Evolutionary conservation across 2,113 vertebrate genomes (phyloP), one percentile per base, ranked within the genome.

Genomic region (Marcusenius ussheri): DNA sequence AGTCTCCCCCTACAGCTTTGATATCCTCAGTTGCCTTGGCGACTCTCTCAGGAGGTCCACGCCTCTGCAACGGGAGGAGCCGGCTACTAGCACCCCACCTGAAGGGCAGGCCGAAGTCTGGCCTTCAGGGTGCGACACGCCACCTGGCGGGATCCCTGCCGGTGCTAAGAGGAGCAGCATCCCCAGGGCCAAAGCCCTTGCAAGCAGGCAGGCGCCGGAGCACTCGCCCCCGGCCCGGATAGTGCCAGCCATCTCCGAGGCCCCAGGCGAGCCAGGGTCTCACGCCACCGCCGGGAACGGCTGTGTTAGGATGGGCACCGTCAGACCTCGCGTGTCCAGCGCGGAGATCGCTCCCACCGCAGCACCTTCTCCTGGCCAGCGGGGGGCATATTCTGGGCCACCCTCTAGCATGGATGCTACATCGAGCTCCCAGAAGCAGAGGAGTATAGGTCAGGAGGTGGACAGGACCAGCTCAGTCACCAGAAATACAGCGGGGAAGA

Each of bases 1-100:
- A 42, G 87, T 90, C 35, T 94, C 92, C 45, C 93, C 94, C 11
- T 94, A 91, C 3, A 95, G 93, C 83, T 93, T 96, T 88, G 93
- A 96, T 77, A 86, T 95, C 70, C 94, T 92, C 0, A 91, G 42
- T 85, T 93, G 93, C 90, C 90, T 92, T 87, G 91, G 58, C 46
- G 89, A 50, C 87, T 93, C 93, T 47, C 89, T 89, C 27, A 91
- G 47, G 88, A 56, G 17, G 77, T 46, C 70, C 39, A 83, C 53
- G 24, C 70, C 51, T 47, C 53, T n/a, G 85, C 91, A 84, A 7
- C 47, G 62, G 19, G 13, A 39, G 42, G 88, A 91, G 19, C 15
- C 7, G 3, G 80, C 46, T 88, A 51, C 77, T 10, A 56, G 51
- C 11, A 85, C 24, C 7, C 11, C 85, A 24, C 88, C 39, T 84